Percentiles rank a stretch among this genome's conserved stretches.
Evolutionary conservation across 2,797 vertebrate genomes (phyloP).

Genomic region (Nasua narica): DNA sequence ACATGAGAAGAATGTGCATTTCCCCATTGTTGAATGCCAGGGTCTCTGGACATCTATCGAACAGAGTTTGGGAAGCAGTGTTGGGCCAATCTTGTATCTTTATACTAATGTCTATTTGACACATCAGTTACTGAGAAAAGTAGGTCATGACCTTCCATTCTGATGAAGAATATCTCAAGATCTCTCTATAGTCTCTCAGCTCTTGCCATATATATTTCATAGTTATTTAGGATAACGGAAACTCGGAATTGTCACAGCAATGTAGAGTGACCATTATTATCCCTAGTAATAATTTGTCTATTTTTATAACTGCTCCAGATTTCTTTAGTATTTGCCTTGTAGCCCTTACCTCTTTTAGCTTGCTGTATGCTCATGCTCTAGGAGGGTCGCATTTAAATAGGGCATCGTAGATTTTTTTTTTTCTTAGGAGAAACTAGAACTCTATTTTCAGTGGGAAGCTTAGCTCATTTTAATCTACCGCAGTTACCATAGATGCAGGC

Average conservation of each 20-base stretch:
- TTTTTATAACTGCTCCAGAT: not conserved
- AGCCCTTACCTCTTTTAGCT: not conserved
- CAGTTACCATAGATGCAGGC: too few species aligned
- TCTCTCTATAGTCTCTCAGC: not conserved
- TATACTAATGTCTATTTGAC: not conserved
- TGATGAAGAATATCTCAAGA: not conserved
- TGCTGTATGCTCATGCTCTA: not conserved
- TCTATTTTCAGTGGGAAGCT: not conserved
- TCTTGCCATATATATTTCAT: not conserved
- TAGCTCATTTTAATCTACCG: not conserved
- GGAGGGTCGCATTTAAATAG: not conserved
- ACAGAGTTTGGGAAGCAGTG: not conserved
- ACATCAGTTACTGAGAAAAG: not conserved
- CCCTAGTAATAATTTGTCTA: not conserved
- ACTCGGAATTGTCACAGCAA: not conserved
- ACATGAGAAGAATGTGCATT: not conserved
- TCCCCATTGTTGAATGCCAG: not conserved
- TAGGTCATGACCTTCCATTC: not conserved
- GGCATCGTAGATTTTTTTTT: not conserved
- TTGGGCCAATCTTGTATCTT: not conserved
- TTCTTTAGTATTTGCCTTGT: not conserved
- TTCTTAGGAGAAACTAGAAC: not conserved
- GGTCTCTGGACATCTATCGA: not conserved
- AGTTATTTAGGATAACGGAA: not conserved
- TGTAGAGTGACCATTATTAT: not conserved